These are phyloP conservation scores for Passerina amoena DNA, from an alignment of 2,113 vertebrate genomes.

Conservation along the genomic window DNA sequence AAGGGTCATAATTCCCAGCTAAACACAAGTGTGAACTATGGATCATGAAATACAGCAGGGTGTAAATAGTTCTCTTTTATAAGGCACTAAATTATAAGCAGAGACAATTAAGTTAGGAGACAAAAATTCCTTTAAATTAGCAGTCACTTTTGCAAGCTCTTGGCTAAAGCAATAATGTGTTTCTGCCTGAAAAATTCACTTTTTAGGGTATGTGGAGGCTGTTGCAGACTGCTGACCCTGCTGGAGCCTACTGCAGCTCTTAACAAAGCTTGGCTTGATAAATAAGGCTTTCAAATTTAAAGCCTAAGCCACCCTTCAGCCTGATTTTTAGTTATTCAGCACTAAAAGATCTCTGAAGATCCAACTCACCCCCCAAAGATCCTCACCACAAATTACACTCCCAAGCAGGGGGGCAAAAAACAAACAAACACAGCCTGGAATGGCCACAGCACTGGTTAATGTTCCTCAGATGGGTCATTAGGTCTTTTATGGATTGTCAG, in stretches of 20 bases:
- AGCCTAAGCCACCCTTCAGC: background rate
- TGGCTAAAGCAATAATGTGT: background rate
- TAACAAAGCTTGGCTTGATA: background rate
- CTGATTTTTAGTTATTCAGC: background rate
- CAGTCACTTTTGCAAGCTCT: background rate
- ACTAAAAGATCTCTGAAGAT: background rate
- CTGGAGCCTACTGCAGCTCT: background rate
- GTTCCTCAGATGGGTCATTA: conserved; percentile 58
- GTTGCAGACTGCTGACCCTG: background rate
- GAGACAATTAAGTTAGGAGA: conserved; percentile 8
- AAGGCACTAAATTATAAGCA: background rate
- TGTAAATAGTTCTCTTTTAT: conserved; percentile 16
- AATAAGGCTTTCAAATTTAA: background rate
- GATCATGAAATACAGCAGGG: conserved; percentile 9
- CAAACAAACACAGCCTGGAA: conserved; percentile 17
- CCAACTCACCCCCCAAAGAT: background rate
- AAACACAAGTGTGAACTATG: conserved; percentile 12
- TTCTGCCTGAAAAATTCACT: background rate
- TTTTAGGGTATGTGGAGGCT: background rate
- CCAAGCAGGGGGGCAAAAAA: background rate
- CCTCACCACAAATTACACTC: background rate
- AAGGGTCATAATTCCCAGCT: background rate
- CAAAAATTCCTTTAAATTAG: conserved; percentile 10
- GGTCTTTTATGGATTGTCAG: conserved; percentile 48
- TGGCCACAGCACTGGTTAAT: background rate